Percentiles rank a stretch among this genome's conserved stretches.
These are phyloP conservation scores for Clusia tigrina DNA, from an alignment of 2,888 invertebrate genomes.

Conservation along the genomic window DNA sequence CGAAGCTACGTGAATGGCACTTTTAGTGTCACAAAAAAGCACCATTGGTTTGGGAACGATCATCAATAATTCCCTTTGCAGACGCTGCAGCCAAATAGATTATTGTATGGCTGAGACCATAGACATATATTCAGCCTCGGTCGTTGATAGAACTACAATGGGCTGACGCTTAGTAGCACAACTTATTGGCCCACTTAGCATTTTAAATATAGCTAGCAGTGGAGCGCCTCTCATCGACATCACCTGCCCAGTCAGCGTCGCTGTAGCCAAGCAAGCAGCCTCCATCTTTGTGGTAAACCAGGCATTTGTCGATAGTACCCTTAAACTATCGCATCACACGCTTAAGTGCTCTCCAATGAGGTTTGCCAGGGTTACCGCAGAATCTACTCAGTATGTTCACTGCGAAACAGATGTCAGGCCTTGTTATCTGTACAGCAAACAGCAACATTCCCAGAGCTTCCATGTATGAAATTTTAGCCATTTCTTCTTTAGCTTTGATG, in stretches of 20 bases:
- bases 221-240: constrained; percentile 29
- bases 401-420: constrained; percentile 31
- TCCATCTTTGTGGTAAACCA: constrained; percentile 1
- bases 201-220: constrained; percentile 30
- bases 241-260: constrained; percentile 29
- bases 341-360: constrained; percentile 34
- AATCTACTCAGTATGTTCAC: constrained; percentile 29
- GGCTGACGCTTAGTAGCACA: constrained; percentile 35
- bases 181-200: constrained; percentile 31
- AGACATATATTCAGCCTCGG: constrained; percentile 38
- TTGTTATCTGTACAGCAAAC: constrained; percentile 32
- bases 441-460: constrained; percentile 31
- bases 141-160: constrained; percentile 35
- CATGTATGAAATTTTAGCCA: constrained; percentile 34
- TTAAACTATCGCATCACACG: constrained; percentile 33
- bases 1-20: constrained; percentile 19
- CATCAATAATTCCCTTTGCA: constrained; percentile 6
- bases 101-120: constrained; percentile 34
- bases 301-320: constrained; percentile 24
- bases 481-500: constrained; percentile 28
- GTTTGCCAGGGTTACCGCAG: constrained; percentile 29
- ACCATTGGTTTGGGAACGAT: background rate
- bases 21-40: constrained; percentile 24
- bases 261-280: constrained; percentile 18
- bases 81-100: constrained; percentile 31